These are phyloP conservation scores for Aplysina aerophoba DNA, from an alignment of 37 sponge, comb jelly and placozoan genomes.

Conservation along the genomic window DNA sequence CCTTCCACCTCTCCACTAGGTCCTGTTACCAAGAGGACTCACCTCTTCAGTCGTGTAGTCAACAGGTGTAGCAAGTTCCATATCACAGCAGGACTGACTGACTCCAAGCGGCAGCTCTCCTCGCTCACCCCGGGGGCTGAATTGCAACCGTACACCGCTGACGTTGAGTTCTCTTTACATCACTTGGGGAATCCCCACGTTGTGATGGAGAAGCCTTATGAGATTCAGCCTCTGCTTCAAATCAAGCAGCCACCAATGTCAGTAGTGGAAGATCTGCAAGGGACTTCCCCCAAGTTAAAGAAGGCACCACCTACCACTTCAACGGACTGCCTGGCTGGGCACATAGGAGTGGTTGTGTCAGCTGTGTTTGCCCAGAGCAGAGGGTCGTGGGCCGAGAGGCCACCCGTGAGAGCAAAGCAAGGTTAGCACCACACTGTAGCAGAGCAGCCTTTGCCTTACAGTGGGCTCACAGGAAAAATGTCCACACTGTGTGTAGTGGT, in stretches of 20 bases:
- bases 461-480: too few relatives aligned
- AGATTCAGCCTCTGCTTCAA: constrained; percentile 53
- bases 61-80: constrained; percentile 88
- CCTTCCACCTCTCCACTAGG: constrained; percentile 21
- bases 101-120: constrained; percentile 18
- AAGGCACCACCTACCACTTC: too few relatives aligned
- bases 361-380: neutral
- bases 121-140: neutral
- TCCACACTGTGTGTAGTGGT: too few relatives aligned
- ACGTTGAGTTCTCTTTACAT: constrained; percentile 12
- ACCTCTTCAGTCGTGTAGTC: constrained; percentile 76
- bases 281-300: constrained; percentile 6
- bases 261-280: neutral
- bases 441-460: too few relatives aligned
- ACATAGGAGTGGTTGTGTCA: constrained; percentile 3
- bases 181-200: constrained; percentile 31
- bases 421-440: too few relatives aligned
- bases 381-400: constrained; percentile 3
- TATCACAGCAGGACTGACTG: constrained; percentile 94
- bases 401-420: neutral
- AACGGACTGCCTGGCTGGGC: neutral
- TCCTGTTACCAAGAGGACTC: constrained; percentile 78
- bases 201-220: constrained; percentile 19
- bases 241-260: constrained; percentile 75
- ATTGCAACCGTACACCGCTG: neutral